phyloP scores from a whole-genome alignment of 2,888 invertebrate genomes.

The Thalpophila matura region DNA sequence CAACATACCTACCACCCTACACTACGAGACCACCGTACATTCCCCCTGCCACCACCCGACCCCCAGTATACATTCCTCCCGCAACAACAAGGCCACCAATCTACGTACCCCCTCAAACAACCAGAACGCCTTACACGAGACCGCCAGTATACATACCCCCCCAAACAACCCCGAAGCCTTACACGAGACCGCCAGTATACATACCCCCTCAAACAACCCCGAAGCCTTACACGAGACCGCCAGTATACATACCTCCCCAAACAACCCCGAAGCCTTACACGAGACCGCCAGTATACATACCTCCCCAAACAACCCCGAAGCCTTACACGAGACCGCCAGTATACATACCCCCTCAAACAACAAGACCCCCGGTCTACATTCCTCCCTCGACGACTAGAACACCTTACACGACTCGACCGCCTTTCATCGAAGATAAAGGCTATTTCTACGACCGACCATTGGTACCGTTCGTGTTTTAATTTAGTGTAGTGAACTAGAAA shows the following conservation, averaged over 20 bases:
- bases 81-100: conserved; percentile 38
- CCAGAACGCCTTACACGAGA: conserved; percentile 65
- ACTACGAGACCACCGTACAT: conserved; percentile 59
- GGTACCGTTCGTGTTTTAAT: conserved; percentile 85
- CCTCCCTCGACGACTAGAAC: conserved; percentile 60
- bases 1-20: conserved; percentile 15
- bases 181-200: too few relatives aligned
- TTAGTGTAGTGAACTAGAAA: conserved; percentile 55
- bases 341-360: conserved; percentile 23
- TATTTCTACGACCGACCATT: conserved; percentile 86
- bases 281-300: conserved; percentile 41
- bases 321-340: too few relatives aligned
- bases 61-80: conserved; percentile 29
- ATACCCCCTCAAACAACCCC: conserved; percentile 25
- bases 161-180: conserved; percentile 5
- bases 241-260: conserved; percentile 47
- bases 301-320: conserved; percentile 18
- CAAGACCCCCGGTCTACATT: conserved; percentile 44
- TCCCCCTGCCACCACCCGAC: conserved; percentile 14
- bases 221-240: conserved; percentile 38
- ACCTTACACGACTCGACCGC: conserved; percentile 77
- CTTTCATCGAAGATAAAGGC: conserved; percentile 81
- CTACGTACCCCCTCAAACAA: conserved; percentile 45
- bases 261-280: conserved; percentile 64
- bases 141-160: conserved; percentile 39